Evolutionary conservation across 2,797 vertebrate genomes (phyloP).

Genomic region (Tiaroga cobitis): DNA sequence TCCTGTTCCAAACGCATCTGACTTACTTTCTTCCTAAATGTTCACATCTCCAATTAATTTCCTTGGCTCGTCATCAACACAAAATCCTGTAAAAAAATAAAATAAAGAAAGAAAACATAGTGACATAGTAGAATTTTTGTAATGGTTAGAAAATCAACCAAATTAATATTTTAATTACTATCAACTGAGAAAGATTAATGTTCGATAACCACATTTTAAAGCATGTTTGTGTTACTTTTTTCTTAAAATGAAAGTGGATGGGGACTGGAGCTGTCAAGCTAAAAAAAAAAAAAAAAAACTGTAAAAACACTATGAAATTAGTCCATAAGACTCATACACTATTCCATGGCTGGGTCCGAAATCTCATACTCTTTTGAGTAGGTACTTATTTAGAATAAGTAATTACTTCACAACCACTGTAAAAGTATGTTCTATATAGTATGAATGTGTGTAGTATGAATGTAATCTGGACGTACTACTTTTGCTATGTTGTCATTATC

Average conservation of each 20-base stretch:
- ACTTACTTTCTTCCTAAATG: constrained; percentile 4
- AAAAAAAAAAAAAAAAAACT: not conserved
- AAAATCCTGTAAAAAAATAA: not conserved
- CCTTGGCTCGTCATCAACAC: not conserved
- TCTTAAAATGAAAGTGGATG: not conserved
- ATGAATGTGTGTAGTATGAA: no score
- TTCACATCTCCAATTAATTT: not conserved
- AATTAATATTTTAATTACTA: not conserved
- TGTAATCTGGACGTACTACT: no score
- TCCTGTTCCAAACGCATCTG: not conserved
- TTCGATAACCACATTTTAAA: not conserved
- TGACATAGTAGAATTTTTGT: not conserved
- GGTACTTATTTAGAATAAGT: no score
- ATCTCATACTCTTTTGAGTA: no score
- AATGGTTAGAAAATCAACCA: not conserved
- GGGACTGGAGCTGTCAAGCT: not conserved
- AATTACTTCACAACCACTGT: no score
- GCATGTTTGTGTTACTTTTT: not conserved
- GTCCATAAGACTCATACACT: not conserved
- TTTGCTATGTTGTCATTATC: no score
- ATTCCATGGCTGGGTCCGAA: not conserved
- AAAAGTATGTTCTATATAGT: no score
- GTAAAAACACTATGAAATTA: not conserved
- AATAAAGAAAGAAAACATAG: not conserved
- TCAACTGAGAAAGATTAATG: not conserved